These are phyloP conservation scores for Pelodiscus sinensis DNA, from an alignment of 2,113 vertebrate species.

Conservation along the genomic window DNA sequence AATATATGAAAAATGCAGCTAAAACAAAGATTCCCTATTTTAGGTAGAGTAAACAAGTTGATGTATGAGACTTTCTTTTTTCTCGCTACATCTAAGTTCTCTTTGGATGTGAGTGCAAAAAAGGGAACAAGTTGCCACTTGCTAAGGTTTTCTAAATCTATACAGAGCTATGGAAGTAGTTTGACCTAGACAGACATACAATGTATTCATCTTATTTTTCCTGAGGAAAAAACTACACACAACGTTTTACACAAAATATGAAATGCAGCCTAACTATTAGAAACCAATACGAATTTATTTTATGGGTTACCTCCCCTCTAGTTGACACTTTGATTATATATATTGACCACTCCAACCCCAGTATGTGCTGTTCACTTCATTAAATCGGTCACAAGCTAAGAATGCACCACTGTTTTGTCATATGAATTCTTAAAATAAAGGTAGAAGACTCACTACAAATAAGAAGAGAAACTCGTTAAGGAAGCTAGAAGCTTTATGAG, in stretches of 20 bases:
- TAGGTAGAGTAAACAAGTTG: not conserved
- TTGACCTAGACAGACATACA: not conserved
- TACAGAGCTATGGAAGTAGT: not conserved
- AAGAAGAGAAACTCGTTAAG: slow-evolving; percentile 41
- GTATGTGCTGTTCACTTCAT: not conserved
- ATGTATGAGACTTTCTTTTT: not conserved
- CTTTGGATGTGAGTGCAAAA: not conserved
- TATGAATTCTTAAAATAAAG: slow-evolving; percentile 57
- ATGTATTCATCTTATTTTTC: not conserved
- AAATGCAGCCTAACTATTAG: not conserved
- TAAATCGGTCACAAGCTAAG: not conserved
- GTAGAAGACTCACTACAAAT: slow-evolving; percentile 40
- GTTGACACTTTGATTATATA: not conserved
- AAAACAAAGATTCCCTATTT: not conserved
- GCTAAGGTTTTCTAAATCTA: not conserved
- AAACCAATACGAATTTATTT: not conserved
- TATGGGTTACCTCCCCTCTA: not conserved
- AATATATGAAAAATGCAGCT: not conserved
- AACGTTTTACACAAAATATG: not conserved
- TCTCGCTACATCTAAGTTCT: not conserved
- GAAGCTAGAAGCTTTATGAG: slow-evolving; percentile 45
- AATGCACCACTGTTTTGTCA: not conserved
- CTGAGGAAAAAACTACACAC: not conserved
- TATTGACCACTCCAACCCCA: not conserved
- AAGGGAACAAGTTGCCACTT: slow-evolving; percentile 14